Evolutionary conservation across 2,888 invertebrate species (phyloP), one percentile per base, ranked within the genome.

Genomic region (Augochlorella aurata): DNA sequence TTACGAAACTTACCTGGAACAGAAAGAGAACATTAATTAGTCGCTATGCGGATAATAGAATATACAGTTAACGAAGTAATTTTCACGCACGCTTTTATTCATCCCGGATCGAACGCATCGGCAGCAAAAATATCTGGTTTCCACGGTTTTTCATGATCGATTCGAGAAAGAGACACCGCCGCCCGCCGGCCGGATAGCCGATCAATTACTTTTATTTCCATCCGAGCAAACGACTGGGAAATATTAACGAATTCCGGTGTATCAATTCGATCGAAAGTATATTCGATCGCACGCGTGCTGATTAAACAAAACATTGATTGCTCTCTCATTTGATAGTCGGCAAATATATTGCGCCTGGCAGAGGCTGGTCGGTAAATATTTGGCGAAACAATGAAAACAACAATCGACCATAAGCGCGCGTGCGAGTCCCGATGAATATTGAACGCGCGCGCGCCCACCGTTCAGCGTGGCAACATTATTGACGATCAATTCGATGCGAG

Each of bases 241-340:
- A 80, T 79, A 81, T 79, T 79, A 74, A 79, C 66, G 81, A 74
- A 81, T 81, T 74, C 67, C 69, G 65, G 54, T 16, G 8, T 74
- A 78, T 78, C 73, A 70, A 65, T 50, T 66, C 58, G 74, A 79
- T 81, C 73, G 58, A 21, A 21, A 21, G n/a, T 50, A 50, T 54
- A 52, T 74, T 70, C 79, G 66, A 79, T 74, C 70, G 74, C 49
- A n/a, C 52, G 67, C 29, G 49, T 74, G 77, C 54, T 77, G 74
- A 73, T 74, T 74, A 77, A 81, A 81, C 79, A 74, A 75, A 75
- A 79, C 81, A 81, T 67, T 82, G 82, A 81, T 83, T 83, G 77
- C 77, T 77, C 77, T 81, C 74, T 74, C 71, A 83, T 83, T 83
- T 81, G 74, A 83, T 74, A 74, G 77, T 58, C 38, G 44, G 67